A percentile compares a stretch with the other conserved stretches of the same genome.
These are phyloP conservation scores for Ophioninae sp. DNA, from an alignment of 2,888 invertebrate species.

Conservation along the genomic window DNA sequence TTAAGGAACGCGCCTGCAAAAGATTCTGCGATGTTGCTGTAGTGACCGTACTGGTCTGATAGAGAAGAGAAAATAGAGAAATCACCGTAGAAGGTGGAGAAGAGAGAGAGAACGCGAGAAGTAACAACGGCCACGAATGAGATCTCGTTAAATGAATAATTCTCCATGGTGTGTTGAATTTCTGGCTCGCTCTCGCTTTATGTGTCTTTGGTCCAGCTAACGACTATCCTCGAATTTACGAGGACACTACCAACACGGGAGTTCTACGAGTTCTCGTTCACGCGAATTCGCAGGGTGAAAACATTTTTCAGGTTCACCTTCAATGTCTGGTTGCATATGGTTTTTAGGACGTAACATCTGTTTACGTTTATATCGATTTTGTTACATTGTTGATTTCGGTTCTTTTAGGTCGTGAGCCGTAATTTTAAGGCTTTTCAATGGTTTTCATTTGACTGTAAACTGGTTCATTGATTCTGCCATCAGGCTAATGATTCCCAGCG, in stretches of 20 bases:
- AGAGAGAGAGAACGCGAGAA: neutral
- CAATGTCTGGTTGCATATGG: neutral
- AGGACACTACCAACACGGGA: conserved; percentile 2
- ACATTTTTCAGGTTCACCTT: neutral
- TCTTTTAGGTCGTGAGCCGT: neutral
- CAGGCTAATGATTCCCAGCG: neutral
- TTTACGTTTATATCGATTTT: neutral
- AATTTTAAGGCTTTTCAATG: neutral
- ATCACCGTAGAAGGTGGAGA: neutral
- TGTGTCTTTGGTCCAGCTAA: conserved; percentile 19
- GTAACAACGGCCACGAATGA: conserved; percentile 58
- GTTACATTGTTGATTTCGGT: neutral
- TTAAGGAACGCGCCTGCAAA: conserved; percentile 8
- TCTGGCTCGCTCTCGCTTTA: conserved; percentile 30
- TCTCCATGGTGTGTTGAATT: conserved; percentile 52
- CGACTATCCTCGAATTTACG: conserved; percentile 38
- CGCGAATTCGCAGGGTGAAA: neutral
- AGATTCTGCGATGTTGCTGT: conserved; percentile 10
- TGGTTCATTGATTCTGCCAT: neutral
- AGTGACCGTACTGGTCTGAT: neutral
- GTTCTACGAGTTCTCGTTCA: neutral
- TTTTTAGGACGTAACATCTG: neutral
- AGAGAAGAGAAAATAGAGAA: neutral
- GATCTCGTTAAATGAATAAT: conserved; percentile 70
- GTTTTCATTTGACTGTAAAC: neutral